Base-by-base conservation (phyloP, 2,797 vertebrate genomes). In the Phaenicophaeus curvirostris region DNA sequence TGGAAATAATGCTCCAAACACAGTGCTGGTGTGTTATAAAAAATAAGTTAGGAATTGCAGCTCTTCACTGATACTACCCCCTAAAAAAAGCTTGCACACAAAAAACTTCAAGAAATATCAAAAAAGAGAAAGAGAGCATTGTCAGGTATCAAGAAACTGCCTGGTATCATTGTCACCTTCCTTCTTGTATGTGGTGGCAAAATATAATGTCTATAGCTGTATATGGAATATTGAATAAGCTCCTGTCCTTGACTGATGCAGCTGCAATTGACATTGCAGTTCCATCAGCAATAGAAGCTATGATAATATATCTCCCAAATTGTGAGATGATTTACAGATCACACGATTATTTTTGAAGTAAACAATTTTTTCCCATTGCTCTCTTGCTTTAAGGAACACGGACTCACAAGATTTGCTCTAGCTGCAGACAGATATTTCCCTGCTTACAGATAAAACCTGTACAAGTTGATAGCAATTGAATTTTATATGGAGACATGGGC, bases 261-360 rank as follows among this genome's bases (percentile, higher is more conserved):
- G 27, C 17, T 61, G 57, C 21, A 63, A 41, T 5, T 41, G 14
- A 4, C 27, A 37, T 5, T n/a, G 31, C 9, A 19, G 27, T 74
- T 77, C 31, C 48, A 35, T 67, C 35, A 73, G 31, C 28, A 59
- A 8, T 3, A 62, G 25, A 27, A 82, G 30, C 51, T 69, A 6
- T 23, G 2, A 5, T 2, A 39, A 33, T 6, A 37, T 1, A 2
- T 50, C 9, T 87, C 50, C 18, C 5, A 66, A 1, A 11, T 19
- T 1, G 2, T 24, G 39, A 63, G 19, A 30, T 14, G 11, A 24
- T 6, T 81, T 72, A 31, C 5, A 58, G 15, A 42, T 31, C 16
- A 46, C 1, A 1, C 25, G 15, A 31, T 53, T 79, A 35, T 48
- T 87, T 85, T 44, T 62, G 19, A 82, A 76, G 7, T 50, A 73